Conservation (phyloP, 2,113 vertebrate species). For the Platysteira castanea region DNA sequence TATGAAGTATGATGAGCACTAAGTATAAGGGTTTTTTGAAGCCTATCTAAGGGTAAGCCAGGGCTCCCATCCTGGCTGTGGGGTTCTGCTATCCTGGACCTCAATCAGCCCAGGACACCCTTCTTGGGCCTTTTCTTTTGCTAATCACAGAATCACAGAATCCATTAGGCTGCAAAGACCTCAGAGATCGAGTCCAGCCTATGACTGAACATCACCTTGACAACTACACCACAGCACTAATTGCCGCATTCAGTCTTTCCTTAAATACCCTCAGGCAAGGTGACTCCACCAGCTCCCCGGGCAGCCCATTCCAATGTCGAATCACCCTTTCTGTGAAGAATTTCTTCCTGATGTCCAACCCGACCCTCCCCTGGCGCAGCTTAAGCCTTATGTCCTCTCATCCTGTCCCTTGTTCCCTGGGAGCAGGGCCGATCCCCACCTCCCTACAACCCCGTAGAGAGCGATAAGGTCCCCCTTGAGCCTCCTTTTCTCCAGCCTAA, state of each 20-base stretch:
- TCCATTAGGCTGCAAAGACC: neutral
- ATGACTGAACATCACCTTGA: neutral
- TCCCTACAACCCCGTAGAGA: fast-evolving
- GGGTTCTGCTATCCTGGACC: neutral
- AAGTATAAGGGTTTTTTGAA: neutral
- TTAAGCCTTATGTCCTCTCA: neutral
- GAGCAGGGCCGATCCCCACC: neutral
- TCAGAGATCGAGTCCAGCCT: neutral
- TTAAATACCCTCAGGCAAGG: neutral
- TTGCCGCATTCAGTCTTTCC: neutral
- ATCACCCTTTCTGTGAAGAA: neutral
- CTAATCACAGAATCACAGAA: neutral
- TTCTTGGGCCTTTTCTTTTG: neutral
- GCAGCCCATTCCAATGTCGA: neutral
- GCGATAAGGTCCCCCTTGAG: fast-evolving
- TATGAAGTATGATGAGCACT: neutral
- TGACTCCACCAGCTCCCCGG: neutral
- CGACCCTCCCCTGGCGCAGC: neutral
- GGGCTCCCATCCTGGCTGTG: too few relatives aligned
- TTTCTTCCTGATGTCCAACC: neutral
- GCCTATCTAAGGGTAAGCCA: too few relatives aligned
- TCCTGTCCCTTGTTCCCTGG: neutral
- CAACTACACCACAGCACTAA: neutral
- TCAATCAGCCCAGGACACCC: fast-evolving
- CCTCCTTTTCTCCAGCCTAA: neutral